phyloP scores from a whole-genome alignment of 2,113 vertebrate genomes.

The Spilogale gracilis region DNA sequence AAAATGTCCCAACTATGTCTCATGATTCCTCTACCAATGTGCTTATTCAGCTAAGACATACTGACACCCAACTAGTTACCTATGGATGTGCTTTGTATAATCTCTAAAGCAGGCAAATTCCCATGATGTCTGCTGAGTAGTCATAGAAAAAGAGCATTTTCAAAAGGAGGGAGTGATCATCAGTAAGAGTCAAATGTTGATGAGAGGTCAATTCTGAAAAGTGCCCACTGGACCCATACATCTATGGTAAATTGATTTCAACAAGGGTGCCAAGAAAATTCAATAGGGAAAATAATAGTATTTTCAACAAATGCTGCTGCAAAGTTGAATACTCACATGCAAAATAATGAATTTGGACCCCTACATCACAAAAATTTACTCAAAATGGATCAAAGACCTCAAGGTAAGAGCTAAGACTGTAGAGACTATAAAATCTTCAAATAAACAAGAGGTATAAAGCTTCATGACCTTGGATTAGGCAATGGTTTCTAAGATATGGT shows the following conservation, averaged over 20 bases:
- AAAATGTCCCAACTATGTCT: background rate
- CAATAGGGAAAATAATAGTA: background rate
- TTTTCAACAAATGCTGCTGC: background rate
- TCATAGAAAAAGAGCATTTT: background rate
- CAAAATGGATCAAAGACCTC: background rate
- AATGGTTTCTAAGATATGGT: slow-evolving; percentile 2
- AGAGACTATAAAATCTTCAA: background rate
- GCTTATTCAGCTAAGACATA: background rate
- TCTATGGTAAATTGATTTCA: background rate
- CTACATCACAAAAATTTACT: background rate
- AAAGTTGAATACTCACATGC: background rate
- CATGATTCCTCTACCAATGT: background rate
- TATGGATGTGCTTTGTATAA: background rate
- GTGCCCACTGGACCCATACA: background rate
- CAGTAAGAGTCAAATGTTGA: background rate
- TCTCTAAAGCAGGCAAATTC: background rate
- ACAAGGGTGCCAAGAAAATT: background rate
- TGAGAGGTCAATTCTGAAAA: background rate
- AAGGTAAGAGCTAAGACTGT: background rate
- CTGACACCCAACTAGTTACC: background rate
- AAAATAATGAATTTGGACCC: background rate
- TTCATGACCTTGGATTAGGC: background rate
- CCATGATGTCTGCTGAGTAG: background rate
- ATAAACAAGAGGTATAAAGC: background rate
- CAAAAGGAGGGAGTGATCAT: background rate